phyloP scores from a whole-genome alignment of 2,797 vertebrate species.

The Cirrhinus molitorella region DNA sequence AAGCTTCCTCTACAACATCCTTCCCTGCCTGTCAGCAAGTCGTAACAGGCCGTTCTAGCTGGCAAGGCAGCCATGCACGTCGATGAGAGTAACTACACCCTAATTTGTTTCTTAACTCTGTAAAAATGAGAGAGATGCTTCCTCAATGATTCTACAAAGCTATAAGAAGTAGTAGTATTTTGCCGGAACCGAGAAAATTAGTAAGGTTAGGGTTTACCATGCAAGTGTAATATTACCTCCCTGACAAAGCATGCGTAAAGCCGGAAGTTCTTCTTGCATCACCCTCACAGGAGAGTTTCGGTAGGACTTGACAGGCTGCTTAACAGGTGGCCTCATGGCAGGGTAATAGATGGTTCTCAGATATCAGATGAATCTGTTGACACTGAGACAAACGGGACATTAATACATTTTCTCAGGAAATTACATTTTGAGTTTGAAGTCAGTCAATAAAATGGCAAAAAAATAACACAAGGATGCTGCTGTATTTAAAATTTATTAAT shows the following conservation, averaged over 20 bases:
- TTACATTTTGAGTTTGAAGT: not conserved
- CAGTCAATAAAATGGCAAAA: not conserved
- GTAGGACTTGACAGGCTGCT: slow-evolving; percentile 2
- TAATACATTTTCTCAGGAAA: slow-evolving; percentile 34
- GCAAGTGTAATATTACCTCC: not conserved
- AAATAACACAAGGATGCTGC: not conserved
- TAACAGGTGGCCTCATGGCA: slow-evolving; percentile 3
- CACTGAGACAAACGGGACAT: not conserved
- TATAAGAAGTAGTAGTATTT: no score
- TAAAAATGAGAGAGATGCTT: slow-evolving; percentile 5
- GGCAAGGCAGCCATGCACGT: slow-evolving; percentile 2
- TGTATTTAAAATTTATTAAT: slow-evolving; percentile 41
- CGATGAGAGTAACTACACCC: slow-evolving; percentile 23
- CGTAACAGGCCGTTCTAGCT: slow-evolving; percentile 6
- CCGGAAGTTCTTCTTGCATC: slow-evolving; percentile 3
- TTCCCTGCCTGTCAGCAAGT: slow-evolving; percentile 28
- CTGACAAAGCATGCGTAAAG: not conserved
- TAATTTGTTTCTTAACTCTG: slow-evolving; percentile 1
- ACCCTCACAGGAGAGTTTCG: not conserved
- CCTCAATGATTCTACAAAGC: not conserved
- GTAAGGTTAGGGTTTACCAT: not conserved
- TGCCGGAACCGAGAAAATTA: not conserved
- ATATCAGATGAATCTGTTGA: not conserved
- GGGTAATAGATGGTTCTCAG: slow-evolving; percentile 17
- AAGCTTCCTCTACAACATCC: slow-evolving; percentile 14